Conservation (phyloP, 2,113 vertebrate genomes). For the Pomatostomus ruficeps region DNA sequence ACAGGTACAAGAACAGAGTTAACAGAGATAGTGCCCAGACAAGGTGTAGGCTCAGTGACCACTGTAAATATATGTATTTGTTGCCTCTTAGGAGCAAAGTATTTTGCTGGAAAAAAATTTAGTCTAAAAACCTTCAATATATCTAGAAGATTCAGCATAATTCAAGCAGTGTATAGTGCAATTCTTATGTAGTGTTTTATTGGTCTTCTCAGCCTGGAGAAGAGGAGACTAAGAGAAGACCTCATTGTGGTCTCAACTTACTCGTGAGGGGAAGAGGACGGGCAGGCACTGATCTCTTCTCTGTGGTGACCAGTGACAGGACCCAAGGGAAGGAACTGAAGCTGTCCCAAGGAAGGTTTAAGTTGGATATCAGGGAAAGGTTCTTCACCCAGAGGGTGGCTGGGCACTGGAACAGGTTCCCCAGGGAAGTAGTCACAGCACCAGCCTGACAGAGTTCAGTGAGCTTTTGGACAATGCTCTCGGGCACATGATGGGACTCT, state of each 20-base stretch:
- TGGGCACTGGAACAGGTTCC: neutral
- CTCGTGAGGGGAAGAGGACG: rapidly evolving
- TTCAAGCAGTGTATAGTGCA: neutral
- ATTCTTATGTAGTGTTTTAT: neutral
- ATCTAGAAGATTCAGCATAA: neutral
- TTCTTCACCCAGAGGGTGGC: neutral
- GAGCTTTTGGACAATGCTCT: neutral
- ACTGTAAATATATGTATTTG: neutral
- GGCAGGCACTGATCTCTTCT: neutral
- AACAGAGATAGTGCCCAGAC: neutral
- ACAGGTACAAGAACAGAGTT: neutral
- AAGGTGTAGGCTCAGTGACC: neutral
- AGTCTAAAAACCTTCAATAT: neutral
- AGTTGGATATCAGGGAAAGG: rapidly evolving
- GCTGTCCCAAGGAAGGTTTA: neutral
- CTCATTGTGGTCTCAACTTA: neutral
- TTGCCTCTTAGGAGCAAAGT: neutral
- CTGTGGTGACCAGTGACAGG: neutral
- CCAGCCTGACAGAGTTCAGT: no score
- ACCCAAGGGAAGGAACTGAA: rapidly evolving
- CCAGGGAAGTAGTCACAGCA: neutral
- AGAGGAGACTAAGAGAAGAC: neutral
- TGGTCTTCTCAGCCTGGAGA: neutral
- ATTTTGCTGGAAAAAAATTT: neutral
- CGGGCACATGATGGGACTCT: neutral